Evolutionary conservation across 2,888 invertebrate genomes (phyloP).

Genomic region (Lordiphosa andalusiaca): DNA sequence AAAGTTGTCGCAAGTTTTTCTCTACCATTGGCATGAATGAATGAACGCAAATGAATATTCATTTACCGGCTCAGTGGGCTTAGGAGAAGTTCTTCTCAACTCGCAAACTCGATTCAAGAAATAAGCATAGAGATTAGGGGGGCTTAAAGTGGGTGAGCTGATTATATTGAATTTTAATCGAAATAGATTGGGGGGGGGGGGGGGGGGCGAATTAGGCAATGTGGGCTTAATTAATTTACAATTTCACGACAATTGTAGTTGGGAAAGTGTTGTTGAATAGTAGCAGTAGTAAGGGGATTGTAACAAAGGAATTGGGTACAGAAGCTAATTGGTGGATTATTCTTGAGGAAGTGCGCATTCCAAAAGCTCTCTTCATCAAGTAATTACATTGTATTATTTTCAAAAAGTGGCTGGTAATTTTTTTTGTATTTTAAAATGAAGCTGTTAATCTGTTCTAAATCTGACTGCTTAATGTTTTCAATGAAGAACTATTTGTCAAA

Average conservation of each 20-base stretch:
- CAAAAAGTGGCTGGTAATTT: too few species aligned
- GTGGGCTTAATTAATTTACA: constrained; percentile 10
- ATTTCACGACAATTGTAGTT: not conserved
- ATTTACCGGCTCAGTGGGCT: constrained; percentile 16
- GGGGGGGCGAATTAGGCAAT: constrained; percentile 6
- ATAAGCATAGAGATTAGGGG: constrained; percentile 11
- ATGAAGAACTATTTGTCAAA: too few species aligned
- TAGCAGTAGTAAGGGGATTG: too few species aligned
- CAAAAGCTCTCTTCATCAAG: too few species aligned
- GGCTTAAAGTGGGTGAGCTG: constrained; percentile 15
- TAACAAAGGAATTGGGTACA: too few species aligned
- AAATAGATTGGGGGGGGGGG: constrained; percentile 6
- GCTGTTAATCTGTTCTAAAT: too few species aligned
- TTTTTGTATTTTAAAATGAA: too few species aligned
- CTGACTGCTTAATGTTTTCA: too few species aligned
- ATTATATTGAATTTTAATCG: constrained; percentile 15
- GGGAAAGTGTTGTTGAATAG: too few species aligned
- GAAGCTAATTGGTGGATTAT: too few species aligned
- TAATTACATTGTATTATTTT: too few species aligned
- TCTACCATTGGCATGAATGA: constrained; percentile 1
- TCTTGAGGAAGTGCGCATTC: too few species aligned
- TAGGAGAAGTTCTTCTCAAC: not conserved
- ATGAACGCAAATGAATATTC: constrained; percentile 10
- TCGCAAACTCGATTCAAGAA: not conserved
- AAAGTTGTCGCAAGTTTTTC: constrained; percentile 59